Percentiles rank a stretch among this genome's conserved stretches.
Conservation (phyloP, 2,888 invertebrate species). For the Melinopterus prodromus region DNA sequence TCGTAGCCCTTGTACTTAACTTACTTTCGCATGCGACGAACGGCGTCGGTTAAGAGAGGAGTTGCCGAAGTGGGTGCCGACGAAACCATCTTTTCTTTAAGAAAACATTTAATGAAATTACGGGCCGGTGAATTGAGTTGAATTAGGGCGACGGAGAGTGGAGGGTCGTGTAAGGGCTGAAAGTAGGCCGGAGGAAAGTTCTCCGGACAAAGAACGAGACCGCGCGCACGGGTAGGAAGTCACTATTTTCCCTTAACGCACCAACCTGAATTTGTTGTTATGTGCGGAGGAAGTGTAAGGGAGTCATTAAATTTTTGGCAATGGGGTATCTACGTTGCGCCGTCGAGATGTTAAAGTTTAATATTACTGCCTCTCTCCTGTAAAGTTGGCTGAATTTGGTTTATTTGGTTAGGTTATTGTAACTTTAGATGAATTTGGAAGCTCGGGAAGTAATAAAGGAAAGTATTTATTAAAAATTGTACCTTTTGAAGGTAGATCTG, state of each 20-base stretch:
- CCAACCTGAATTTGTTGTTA: background rate
- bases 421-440: background rate
- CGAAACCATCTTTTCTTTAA: constrained; percentile 39
- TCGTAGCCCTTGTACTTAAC: background rate
- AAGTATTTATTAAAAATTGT: background rate
- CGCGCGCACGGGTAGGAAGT: constrained; percentile 14
- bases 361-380: background rate
- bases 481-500: too few species aligned
- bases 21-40: constrained; percentile 4
- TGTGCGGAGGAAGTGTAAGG: background rate
- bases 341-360: background rate
- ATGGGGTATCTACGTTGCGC: background rate
- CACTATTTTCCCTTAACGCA: background rate
- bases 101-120: constrained; percentile 51
- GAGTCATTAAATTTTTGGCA: background rate
- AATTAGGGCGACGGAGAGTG: constrained; percentile 45
- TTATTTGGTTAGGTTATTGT: background rate
- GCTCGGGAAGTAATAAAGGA: background rate
- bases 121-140: constrained; percentile 47
- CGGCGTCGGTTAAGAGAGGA: background rate
- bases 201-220: background rate
- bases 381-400: background rate
- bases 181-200: constrained; percentile 27
- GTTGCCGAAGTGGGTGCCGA: constrained; percentile 36
- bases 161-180: constrained; percentile 20